These are phyloP conservation scores for Nyctibius grandis DNA, from an alignment of 2,797 vertebrate species.

Conservation along the genomic window DNA sequence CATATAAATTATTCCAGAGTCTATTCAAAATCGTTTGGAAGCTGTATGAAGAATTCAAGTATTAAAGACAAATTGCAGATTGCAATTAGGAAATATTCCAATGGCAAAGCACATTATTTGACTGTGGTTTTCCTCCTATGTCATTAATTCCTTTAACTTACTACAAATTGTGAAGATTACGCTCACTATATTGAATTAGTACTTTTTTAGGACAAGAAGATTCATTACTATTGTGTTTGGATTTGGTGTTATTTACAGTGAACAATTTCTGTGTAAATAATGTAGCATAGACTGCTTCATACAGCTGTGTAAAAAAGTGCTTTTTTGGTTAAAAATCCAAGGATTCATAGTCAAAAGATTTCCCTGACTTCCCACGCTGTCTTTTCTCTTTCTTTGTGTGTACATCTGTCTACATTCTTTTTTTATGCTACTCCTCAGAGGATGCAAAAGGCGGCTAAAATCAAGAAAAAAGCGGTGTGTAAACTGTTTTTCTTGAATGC, in stretches of 20 bases:
- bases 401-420: constrained; percentile 74
- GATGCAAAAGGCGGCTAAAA: constrained; percentile 99
- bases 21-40: neutral
- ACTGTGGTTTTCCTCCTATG: neutral
- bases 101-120: neutral
- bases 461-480: constrained; percentile 99
- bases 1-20: neutral
- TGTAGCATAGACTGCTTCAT: neutral
- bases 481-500: constrained; percentile 74
- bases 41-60: neutral
- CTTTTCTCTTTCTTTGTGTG: constrained; percentile 41
- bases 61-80: neutral
- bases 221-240: neutral
- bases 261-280: neutral
- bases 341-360: neutral
- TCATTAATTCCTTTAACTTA: neutral
- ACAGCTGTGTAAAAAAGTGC: neutral
- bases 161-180: neutral
- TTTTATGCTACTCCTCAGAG: constrained; percentile 86
- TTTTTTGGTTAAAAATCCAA: neutral
- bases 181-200: neutral
- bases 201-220: neutral
- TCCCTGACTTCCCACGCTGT: constrained; percentile 37
- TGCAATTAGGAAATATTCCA: neutral
- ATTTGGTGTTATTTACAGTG: neutral